These are phyloP conservation scores for Glossosoma conforme DNA, from an alignment of 1,140 invertebrate species.

Conservation along the genomic window DNA sequence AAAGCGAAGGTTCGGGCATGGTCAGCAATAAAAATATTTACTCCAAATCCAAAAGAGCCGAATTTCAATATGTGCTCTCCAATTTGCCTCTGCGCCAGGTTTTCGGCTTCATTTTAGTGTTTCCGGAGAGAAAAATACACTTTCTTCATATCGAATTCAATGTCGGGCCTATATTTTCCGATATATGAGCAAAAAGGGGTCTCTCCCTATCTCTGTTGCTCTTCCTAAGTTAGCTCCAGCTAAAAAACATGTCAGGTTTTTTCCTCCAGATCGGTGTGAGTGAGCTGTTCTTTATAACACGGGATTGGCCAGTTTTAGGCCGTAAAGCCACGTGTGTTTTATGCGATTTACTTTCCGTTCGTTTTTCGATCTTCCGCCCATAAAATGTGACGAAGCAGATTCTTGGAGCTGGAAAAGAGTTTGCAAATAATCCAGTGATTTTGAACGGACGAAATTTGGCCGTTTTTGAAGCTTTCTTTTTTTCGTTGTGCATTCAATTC, in stretches of 20 bases:
- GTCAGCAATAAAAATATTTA: no score
- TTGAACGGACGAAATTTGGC: no score
- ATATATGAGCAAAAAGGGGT: background rate
- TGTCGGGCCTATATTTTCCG: background rate
- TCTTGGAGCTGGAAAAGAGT: no score
- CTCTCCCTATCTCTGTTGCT: background rate
- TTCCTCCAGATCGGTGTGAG: background rate
- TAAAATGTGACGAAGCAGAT: conserved; percentile 15
- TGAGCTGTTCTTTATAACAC: background rate
- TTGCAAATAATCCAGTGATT: no score
- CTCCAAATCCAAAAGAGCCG: no score
- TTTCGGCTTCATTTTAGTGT: background rate
- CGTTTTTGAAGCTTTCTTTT: no score
- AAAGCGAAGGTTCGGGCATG: no score
- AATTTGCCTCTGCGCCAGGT: background rate
- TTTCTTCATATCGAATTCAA: background rate
- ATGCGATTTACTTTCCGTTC: conserved; percentile 20
- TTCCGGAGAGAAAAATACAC: background rate
- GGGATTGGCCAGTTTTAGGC: conserved; percentile 10
- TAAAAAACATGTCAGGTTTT: background rate
- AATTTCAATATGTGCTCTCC: no score
- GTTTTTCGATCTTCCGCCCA: conserved; percentile 13
- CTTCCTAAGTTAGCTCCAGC: background rate
- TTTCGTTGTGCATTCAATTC: no score
- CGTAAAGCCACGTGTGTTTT: conserved; percentile 22